Conservation (phyloP, 2,797 vertebrate species). For the Melanotaenia maccullochi region DNA sequence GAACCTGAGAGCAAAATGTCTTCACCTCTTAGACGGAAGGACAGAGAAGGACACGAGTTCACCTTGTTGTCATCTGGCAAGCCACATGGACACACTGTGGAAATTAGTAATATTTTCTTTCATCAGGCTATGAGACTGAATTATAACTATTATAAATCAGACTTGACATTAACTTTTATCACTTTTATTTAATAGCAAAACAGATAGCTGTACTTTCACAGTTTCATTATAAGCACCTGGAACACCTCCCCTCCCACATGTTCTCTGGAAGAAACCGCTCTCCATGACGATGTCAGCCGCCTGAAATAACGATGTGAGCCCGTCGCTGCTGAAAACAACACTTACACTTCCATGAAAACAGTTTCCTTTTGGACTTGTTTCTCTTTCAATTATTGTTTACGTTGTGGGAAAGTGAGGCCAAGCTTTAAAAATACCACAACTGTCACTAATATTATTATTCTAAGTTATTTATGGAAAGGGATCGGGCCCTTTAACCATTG, state of each 20-base stretch:
- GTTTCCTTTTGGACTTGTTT: not conserved
- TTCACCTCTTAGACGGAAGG: no score
- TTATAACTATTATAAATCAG: not conserved
- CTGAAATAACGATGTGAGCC: not conserved
- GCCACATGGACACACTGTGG: no score
- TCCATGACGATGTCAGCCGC: not conserved
- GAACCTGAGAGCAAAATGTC: no score
- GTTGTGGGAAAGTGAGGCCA: not conserved
- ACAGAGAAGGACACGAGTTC: no score
- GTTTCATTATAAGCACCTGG: not conserved
- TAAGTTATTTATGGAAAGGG: conserved; percentile 9
- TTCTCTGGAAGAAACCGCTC: not conserved
- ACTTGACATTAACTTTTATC: not conserved
- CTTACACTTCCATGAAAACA: not conserved
- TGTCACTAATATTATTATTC: not conserved
- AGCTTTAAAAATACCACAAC: not conserved
- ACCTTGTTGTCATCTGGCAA: no score
- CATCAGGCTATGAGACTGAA: no score
- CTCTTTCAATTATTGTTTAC: not conserved
- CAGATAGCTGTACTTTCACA: not conserved
- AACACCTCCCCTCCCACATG: no score
- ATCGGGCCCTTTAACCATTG: conserved; percentile 4
- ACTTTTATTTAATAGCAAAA: not conserved
- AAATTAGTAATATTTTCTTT: not conserved
- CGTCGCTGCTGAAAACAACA: not conserved